These are phyloP conservation scores for Drosophila heteroneura DNA, from an alignment of 2,888 invertebrate genomes.

Conservation along the genomic window DNA sequence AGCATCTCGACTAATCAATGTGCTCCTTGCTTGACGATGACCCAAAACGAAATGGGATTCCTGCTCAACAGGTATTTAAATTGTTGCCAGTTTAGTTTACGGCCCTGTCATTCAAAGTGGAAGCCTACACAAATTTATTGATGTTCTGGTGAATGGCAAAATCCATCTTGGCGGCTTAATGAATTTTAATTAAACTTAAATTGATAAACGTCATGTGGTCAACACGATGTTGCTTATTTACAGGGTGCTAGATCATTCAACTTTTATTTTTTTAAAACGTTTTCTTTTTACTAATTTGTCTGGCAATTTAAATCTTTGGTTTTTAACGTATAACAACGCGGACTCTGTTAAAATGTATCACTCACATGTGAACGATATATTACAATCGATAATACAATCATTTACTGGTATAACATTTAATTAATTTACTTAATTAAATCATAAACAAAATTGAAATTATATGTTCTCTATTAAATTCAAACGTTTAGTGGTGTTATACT, in stretches of 20 bases:
- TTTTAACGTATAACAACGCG: neutral
- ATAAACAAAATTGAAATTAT: neutral
- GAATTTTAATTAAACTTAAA: slow-evolving; percentile 4
- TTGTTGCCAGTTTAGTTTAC: slow-evolving; percentile 10
- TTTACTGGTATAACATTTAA: neutral
- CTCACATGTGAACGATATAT: neutral
- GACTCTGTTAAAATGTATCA: neutral
- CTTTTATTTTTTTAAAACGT: neutral
- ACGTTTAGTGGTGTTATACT: neutral
- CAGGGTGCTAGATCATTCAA: neutral
- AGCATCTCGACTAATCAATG: slow-evolving; percentile 61
- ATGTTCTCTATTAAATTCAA: neutral
- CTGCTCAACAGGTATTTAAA: slow-evolving; percentile 62
- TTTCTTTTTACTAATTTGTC: neutral
- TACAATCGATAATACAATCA: neutral
- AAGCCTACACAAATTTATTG: neutral
- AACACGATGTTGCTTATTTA: neutral
- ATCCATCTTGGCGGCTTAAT: neutral
- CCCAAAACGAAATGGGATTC: slow-evolving; percentile 26
- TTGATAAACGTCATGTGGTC: neutral
- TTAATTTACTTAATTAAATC: neutral
- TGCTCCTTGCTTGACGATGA: slow-evolving; percentile 17
- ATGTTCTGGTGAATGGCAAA: slow-evolving; percentile 29
- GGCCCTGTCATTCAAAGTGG: neutral
- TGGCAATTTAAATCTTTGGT: neutral